Evolutionary conservation across 92 coral and sea anemone genomes (phyloP), one percentile per base, ranked within the genome.

Genomic region (Virgularia gustaviana): DNA sequence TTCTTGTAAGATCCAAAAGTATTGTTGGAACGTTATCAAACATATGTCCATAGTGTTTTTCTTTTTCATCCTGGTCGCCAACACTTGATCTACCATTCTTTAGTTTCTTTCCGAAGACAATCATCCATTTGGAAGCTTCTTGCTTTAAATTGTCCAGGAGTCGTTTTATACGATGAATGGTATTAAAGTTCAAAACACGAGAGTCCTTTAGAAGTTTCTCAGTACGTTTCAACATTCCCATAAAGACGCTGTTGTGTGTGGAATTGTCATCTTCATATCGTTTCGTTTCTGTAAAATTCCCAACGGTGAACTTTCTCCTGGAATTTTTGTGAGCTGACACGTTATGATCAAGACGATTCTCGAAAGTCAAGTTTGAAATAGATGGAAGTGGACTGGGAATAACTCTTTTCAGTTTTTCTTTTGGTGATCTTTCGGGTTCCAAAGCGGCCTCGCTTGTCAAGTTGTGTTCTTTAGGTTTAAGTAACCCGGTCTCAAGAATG

Each of bases 201-300:
- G 62, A 68, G 42, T 34, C 51, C 20, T 61, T 43, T 49, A 51
- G 36, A 54, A 49, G 31, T n/a, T 20, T 68, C 35, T 68, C 75
- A 10, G 51, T 13, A 20, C 47, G 75, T 68, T 68, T 49, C 20
- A 68, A 18, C 23, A 68, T 11, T 18, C 36, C 32, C 19, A 39
- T 29, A 49, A 68, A 49, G 22, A 19, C 20, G 11, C 5, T 19
- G 1, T 15, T 47, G 20, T 15, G 18, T 33, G 19, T 24, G 8
- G 43, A 32, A 34, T 60, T 60, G 2, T 34, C 16, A 42, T 60
- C 38, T 19, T 12, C 66, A 32, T 16, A 15, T 2, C 2, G 55
- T 31, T 4, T 3, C 4, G 16, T 19, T 31, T 25, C 38, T 1
- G 44, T 36, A 7, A 1, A n/a, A 4, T 30, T n/a, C 6, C 29